Conservation (phyloP, 2,797 vertebrate genomes). For the Ficedula albicollis region DNA sequence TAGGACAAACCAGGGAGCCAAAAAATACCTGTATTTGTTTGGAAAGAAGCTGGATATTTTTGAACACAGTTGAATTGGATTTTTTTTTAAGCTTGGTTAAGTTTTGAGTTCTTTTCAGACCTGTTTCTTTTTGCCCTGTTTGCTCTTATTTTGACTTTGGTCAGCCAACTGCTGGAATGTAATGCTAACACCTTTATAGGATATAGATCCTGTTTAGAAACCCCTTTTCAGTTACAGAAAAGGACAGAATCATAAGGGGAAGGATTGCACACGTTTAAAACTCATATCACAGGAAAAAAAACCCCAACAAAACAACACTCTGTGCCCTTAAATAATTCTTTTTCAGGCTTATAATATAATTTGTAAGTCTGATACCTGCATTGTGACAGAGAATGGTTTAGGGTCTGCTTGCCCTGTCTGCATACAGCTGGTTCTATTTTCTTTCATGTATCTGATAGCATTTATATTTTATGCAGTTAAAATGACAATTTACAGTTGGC, state of each 20-base stretch:
- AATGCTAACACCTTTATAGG: background rate
- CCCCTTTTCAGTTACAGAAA: background rate
- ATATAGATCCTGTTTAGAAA: background rate
- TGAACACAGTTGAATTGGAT: background rate
- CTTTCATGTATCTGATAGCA: background rate
- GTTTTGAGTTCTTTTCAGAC: background rate
- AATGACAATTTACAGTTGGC: background rate
- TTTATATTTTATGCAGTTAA: background rate
- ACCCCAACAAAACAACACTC: no score
- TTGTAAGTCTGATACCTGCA: background rate
- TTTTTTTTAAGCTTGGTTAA: background rate
- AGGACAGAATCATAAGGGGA: background rate
- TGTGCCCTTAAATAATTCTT: background rate
- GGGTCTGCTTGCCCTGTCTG: background rate
- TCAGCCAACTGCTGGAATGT: background rate
- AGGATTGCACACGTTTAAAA: background rate
- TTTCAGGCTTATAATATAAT: background rate
- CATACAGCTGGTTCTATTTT: background rate
- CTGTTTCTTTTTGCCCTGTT: background rate
- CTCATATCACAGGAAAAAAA: background rate
- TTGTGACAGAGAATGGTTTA: background rate
- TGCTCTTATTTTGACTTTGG: background rate
- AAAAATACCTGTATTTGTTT: background rate
- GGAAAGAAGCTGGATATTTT: background rate
- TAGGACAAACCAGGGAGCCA: background rate